Conservation (phyloP, 2,113 vertebrate genomes). For the Dipodomys merriami region DNA sequence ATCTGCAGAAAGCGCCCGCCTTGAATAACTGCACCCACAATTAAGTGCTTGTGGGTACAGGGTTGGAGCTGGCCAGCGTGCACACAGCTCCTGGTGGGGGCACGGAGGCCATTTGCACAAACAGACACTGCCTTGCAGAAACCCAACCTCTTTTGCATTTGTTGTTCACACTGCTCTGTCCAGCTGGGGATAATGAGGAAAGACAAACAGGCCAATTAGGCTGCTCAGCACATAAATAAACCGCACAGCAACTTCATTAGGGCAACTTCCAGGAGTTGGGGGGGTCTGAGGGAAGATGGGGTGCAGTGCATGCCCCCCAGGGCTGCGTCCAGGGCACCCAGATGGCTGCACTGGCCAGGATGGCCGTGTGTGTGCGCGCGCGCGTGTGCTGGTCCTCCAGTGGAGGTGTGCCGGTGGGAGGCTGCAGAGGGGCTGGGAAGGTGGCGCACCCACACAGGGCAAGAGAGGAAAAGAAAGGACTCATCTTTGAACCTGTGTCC, state of each 20-base stretch:
- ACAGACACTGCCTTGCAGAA: constrained; percentile 63
- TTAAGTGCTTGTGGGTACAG: constrained; percentile 77
- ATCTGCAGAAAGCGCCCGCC: constrained; percentile 76
- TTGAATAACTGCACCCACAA: constrained; percentile 81
- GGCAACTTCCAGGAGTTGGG: constrained; percentile 56
- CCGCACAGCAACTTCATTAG: constrained; percentile 67
- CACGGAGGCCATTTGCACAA: constrained; percentile 61
- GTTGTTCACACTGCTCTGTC: constrained; percentile 69
- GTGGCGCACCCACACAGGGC: neutral
- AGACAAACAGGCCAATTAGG: constrained; percentile 78
- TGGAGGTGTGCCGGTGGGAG: neutral
- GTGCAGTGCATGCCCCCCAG: neutral
- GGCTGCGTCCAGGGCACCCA: neutral
- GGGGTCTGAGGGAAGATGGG: neutral
- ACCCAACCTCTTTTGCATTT: constrained; percentile 49
- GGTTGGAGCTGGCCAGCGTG: constrained; percentile 73
- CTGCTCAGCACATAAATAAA: constrained; percentile 73
- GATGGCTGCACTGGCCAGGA: neutral
- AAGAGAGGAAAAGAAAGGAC: neutral
- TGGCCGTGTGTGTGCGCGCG: neutral
- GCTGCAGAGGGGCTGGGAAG: neutral
- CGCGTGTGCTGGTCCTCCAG: neutral
- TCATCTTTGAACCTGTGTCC: neutral
- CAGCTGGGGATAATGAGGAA: constrained; percentile 78
- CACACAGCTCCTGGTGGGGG: constrained; percentile 62